Conservation (phyloP, 1,140 invertebrate genomes). For the Parapsyche elsis region DNA sequence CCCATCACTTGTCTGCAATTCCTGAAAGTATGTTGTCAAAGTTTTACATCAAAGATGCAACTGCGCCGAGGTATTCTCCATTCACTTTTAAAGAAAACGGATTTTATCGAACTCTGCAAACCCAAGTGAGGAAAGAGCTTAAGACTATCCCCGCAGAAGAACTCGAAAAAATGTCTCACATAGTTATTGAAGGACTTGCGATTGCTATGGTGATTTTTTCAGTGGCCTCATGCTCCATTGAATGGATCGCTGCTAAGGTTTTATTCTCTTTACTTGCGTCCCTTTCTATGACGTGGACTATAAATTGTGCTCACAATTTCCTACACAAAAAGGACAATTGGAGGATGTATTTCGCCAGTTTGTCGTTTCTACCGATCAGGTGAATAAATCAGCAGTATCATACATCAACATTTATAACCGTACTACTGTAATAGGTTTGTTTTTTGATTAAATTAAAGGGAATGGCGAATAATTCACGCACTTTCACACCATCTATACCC, state of each 20-base stretch:
- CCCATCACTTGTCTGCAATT: slow-evolving; percentile 69
- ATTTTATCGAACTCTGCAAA: slow-evolving; percentile 76
- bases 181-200: slow-evolving; percentile 37
- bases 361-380: slow-evolving; percentile 74
- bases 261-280: slow-evolving; percentile 5
- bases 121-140: slow-evolving; percentile 67
- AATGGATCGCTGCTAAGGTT: slow-evolving; percentile 11
- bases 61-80: slow-evolving; percentile 70
- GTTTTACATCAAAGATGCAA: slow-evolving; percentile 71
- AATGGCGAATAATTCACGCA: slow-evolving; percentile 82
- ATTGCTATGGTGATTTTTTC: slow-evolving; percentile 39
- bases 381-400: slow-evolving; percentile 55
- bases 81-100: slow-evolving; percentile 77
- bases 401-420: no score
- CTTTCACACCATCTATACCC: slow-evolving; percentile 85
- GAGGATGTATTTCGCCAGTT: slow-evolving; percentile 84
- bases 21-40: slow-evolving; percentile 70
- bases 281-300: slow-evolving; percentile 68
- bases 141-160: slow-evolving; percentile 59
- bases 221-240: neutral
- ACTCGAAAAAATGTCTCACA: slow-evolving; percentile 33
- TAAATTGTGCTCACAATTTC: slow-evolving; percentile 81
- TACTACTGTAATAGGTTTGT: no score
- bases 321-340: slow-evolving; percentile 84
- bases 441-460: slow-evolving; percentile 59